Conservation (phyloP, 2,888 invertebrate genomes). For the Hedychridium roseum region DNA sequence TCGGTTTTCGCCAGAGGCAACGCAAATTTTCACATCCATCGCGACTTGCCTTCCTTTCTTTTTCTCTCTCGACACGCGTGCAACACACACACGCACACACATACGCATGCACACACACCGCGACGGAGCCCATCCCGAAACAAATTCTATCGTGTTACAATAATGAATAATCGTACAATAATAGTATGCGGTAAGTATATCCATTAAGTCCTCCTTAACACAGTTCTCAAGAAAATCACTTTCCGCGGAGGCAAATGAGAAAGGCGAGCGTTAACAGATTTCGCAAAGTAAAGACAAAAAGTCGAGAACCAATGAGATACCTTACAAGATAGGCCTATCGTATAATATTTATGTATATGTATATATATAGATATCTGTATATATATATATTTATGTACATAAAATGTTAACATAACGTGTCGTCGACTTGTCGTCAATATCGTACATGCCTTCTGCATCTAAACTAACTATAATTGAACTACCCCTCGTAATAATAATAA, state of each 20-base stretch:
- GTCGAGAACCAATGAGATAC: constrained; percentile 51
- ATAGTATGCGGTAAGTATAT: constrained; percentile 40
- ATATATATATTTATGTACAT: constrained; percentile 56
- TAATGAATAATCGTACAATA: constrained; percentile 26
- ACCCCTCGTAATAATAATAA: constrained; percentile 32
- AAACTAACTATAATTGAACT: constrained; percentile 48
- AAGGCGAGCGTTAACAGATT: constrained; percentile 14
- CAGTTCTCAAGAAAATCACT: too few relatives aligned
- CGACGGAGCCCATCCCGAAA: too few relatives aligned
- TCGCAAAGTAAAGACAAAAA: constrained; percentile 43
- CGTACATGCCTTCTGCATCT: constrained; percentile 50
- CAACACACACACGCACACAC: too few relatives aligned
- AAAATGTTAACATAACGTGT: constrained; percentile 59
- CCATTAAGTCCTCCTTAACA: constrained; percentile 54
- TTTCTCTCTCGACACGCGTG: too few relatives aligned
- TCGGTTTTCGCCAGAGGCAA: too few relatives aligned
- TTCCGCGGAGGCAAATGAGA: constrained; percentile 21
- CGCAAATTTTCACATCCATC: too few relatives aligned
- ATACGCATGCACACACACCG: too few relatives aligned
- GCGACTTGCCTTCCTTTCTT: too few relatives aligned
- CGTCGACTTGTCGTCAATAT: constrained; percentile 49
- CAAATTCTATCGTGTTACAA: too few relatives aligned
- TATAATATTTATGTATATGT: constrained; percentile 50
- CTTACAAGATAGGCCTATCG: constrained; percentile 57
- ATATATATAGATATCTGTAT: constrained; percentile 40